A percentile compares a stretch with the other conserved stretches of the same genome.
These are phyloP conservation scores for Dromiciops gliroides DNA, from an alignment of 2,113 vertebrate species.

Conservation along the genomic window DNA sequence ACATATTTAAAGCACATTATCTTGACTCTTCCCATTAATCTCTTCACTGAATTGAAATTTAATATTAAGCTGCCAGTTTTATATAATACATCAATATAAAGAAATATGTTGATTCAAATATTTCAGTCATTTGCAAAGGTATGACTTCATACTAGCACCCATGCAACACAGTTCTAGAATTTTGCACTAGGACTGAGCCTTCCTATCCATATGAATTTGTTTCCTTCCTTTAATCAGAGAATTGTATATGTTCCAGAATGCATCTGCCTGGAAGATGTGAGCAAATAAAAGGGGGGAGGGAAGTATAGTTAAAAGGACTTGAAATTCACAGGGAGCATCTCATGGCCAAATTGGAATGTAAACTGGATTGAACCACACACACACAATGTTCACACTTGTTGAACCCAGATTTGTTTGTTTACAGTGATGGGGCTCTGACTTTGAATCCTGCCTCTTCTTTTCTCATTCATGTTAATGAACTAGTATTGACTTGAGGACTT, in stretches of 20 bases:
- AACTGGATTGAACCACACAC: neutral
- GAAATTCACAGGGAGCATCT: neutral
- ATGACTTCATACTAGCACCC: neutral
- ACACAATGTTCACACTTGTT: neutral
- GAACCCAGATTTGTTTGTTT: neutral
- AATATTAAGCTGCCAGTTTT: neutral
- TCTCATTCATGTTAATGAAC: neutral
- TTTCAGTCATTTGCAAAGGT: neutral
- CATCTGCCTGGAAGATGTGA: neutral
- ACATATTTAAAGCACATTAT: too few species aligned
- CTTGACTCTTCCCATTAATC: neutral
- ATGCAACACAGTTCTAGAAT: neutral
- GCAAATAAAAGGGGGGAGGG: neutral
- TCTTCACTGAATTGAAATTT: neutral
- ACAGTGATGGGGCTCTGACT: neutral
- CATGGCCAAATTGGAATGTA: neutral
- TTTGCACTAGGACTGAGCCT: neutral
- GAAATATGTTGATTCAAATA: neutral
- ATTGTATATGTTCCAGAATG: neutral
- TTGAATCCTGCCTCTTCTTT: neutral
- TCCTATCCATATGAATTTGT: neutral
- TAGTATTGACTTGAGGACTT: too few species aligned
- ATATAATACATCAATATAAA: neutral
- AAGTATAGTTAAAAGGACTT: neutral
- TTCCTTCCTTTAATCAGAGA: neutral